Evolutionary conservation across 1,140 invertebrate genomes (phyloP), one percentile per base, ranked within the genome.

Genomic region (Caenorhabditis tropicalis): DNA sequence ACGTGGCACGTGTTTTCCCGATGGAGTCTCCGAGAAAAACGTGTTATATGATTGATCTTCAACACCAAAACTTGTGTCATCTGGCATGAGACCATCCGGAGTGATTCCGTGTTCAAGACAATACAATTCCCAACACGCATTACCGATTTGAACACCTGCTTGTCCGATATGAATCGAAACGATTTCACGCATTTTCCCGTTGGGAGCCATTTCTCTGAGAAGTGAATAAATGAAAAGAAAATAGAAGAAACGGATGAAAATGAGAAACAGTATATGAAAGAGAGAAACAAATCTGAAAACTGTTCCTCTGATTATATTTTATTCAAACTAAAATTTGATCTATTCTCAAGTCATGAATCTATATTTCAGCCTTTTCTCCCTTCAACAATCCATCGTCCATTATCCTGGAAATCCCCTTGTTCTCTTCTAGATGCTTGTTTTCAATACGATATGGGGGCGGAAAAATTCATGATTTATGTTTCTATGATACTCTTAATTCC

Each of bases 101-200:
- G 39, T 87, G 88, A 87, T 84, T 84, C 70, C 83, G 51, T 87
- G 86, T 91, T 96, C 95, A 87, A 96, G 92, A 91, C 95, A 96
- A 92, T 96, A 96, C 81, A 96, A 92, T 91, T 96, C 95, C 93
- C 93, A 94, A 88, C 93, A 94, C 49, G 93, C 95, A 91, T 95
- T 96, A 86, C 95, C 95, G 90, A 96, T 95, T 92, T 96, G 95
- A 2, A 95, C 95, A 60, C 95, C 95, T 82, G 95, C 95, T 92
- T 96, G 95, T 60, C 95, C 95, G 88, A 96, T 94, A 92, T 96
- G 95, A 85, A 96, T 94, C 87, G 94, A 95, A 88, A 96, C 95
- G 90, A 94, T 95, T 93, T 96, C 95, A 24, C 65, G 65, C 65
- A 74, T 74, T 43, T 74, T 74, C 15, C 65, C 65, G n/a, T 74